Conservation (phyloP, 2,888 invertebrate species). For the Dicranocentrus wangi region DNA sequence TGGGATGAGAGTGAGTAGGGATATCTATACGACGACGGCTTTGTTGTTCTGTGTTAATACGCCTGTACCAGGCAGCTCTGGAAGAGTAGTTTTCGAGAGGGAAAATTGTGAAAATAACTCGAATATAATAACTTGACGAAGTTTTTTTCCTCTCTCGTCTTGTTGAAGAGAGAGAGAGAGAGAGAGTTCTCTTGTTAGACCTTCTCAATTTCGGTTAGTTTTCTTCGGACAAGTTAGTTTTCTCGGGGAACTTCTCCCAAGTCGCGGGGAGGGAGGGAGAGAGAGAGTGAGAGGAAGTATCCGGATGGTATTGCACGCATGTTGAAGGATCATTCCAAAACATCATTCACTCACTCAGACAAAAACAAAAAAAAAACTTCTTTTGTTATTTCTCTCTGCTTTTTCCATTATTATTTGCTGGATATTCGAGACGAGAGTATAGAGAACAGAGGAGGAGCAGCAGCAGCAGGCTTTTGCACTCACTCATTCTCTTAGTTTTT, state of each 20-base stretch:
- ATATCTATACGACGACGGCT: too few relatives aligned
- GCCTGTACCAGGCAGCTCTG: background rate
- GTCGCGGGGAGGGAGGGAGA: background rate
- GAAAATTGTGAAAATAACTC: constrained; percentile 22
- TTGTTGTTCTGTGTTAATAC: background rate
- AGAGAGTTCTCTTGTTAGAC: background rate
- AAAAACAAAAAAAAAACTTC: constrained; percentile 39
- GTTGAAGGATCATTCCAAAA: constrained; percentile 31
- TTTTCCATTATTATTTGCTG: background rate
- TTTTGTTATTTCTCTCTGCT: constrained; percentile 19
- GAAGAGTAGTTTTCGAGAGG: background rate
- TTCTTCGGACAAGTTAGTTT: constrained; percentile 25
- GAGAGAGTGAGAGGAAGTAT: background rate
- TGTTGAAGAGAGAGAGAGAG: constrained; percentile 8
- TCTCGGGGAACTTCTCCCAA: background rate
- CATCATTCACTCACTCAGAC: constrained; percentile 30
- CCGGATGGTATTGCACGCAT: background rate
- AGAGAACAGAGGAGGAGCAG: too few relatives aligned
- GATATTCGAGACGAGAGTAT: too few relatives aligned
- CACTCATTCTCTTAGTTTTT: constrained; percentile 23
- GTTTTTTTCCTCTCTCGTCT: constrained; percentile 5
- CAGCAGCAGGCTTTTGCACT: constrained; percentile 1
- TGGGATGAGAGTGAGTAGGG: background rate
- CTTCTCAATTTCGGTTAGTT: constrained; percentile 18
- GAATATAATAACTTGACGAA: constrained; percentile 17